Evolutionary conservation across 2,113 vertebrate species (phyloP).

Genomic region (Formicarius rufipectus): DNA sequence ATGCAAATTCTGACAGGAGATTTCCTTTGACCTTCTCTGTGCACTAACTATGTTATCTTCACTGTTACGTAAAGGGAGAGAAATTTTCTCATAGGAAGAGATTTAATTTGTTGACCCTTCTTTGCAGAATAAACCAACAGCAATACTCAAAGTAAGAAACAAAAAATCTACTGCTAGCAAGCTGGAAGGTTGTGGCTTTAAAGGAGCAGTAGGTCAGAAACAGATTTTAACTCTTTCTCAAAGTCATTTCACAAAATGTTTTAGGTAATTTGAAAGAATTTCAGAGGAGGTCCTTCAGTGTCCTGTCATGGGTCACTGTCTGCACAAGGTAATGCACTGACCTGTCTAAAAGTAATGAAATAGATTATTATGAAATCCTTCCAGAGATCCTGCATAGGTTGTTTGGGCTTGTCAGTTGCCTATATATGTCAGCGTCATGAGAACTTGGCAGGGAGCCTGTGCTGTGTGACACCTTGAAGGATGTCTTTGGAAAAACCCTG

Average conservation of each 20-base stretch:
- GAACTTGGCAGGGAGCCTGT: conserved; percentile 20
- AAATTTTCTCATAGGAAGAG: not conserved
- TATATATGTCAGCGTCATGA: not conserved
- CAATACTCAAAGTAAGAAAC: not conserved
- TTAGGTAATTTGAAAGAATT: not conserved
- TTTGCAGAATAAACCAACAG: not conserved
- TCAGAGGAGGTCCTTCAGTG: not conserved
- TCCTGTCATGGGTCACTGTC: not conserved
- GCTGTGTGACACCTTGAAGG: conserved; percentile 1
- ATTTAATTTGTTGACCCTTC: not conserved
- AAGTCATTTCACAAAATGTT: not conserved
- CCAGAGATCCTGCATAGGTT: not conserved
- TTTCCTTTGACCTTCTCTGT: not conserved
- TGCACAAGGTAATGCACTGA: not conserved
- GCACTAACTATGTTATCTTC: not conserved
- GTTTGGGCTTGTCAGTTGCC: not conserved
- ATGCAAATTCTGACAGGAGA: not conserved
- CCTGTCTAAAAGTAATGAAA: not conserved
- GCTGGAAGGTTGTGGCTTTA: not conserved
- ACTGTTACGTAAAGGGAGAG: not conserved
- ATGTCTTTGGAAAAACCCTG: not conserved
- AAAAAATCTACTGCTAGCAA: not conserved
- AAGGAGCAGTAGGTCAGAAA: not conserved
- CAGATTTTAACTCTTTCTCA: not conserved
- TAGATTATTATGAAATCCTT: not conserved